These are phyloP conservation scores for Coturnix japonica DNA, from an alignment of 2,113 vertebrate species.

Conservation along the genomic window DNA sequence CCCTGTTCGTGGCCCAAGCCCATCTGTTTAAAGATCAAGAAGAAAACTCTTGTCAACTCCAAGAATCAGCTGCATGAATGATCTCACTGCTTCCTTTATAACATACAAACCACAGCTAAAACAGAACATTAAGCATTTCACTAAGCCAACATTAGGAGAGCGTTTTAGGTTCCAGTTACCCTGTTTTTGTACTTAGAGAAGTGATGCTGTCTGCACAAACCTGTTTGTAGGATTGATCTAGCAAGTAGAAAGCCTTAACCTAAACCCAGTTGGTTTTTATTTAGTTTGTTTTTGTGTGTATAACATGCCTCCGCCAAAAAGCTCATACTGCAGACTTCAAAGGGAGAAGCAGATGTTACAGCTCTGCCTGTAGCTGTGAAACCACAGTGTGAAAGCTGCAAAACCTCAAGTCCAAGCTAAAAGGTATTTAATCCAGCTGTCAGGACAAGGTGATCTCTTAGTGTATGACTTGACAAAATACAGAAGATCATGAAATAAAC, in stretches of 20 bases:
- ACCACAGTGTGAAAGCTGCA: not conserved
- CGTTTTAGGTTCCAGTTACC: not conserved
- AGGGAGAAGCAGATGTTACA: not conserved
- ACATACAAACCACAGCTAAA: not conserved
- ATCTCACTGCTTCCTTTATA: not conserved
- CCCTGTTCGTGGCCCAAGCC: conserved; percentile 96
- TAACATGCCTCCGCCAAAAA: not conserved
- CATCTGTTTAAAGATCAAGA: conserved; percentile 82
- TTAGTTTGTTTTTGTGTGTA: not conserved
- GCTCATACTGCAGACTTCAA: not conserved
- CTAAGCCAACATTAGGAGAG: not conserved
- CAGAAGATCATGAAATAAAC: not conserved
- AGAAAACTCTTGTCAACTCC: not conserved
- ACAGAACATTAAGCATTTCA: not conserved
- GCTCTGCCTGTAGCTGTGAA: not conserved
- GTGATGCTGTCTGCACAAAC: not conserved
- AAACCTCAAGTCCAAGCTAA: not conserved
- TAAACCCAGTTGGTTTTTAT: not conserved
- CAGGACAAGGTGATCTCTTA: not conserved
- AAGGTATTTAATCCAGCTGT: not conserved
- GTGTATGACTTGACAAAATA: not conserved
- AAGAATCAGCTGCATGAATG: not conserved
- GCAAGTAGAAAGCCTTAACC: not conserved
- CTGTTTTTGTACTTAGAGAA: fast-evolving
- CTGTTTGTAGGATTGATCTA: not conserved